phyloP scores from a whole-genome alignment of 2,888 invertebrate genomes.

The Caenorhabditis macrosperma region DNA sequence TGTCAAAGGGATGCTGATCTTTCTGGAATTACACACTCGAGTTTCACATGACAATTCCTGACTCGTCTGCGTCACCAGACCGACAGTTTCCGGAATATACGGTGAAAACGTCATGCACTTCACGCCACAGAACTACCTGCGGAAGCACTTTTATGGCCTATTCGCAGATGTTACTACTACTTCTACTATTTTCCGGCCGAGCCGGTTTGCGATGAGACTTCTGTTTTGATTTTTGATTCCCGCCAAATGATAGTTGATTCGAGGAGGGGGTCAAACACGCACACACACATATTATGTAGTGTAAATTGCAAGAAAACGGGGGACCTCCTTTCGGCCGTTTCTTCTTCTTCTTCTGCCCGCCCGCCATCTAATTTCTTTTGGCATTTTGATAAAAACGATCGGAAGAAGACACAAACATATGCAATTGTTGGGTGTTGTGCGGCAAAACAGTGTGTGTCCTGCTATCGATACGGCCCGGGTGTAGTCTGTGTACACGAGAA shows the following conservation, averaged over 20 bases:
- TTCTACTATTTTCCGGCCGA: not conserved
- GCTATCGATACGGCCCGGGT: constrained; percentile 11
- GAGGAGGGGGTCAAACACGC: not conserved
- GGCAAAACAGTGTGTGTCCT: constrained; percentile 25
- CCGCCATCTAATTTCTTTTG: constrained; percentile 16
- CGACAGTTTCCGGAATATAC: constrained; percentile 20
- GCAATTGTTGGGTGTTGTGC: not conserved
- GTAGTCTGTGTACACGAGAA: constrained; percentile 17
- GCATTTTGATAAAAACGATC: constrained; percentile 35
- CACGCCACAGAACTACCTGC: too few relatives aligned
- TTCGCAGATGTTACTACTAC: not conserved
- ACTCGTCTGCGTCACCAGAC: constrained; percentile 17
- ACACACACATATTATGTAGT: too few relatives aligned
- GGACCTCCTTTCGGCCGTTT: not conserved
- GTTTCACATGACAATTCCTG: constrained; percentile 1
- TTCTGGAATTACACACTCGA: not conserved
- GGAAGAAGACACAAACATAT: constrained; percentile 13
- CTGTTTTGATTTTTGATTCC: not conserved
- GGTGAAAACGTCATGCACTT: not conserved
- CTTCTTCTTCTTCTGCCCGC: not conserved
- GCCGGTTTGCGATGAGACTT: not conserved
- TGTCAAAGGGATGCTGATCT: constrained; percentile 34
- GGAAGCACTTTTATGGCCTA: not conserved
- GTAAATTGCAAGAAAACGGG: not conserved
- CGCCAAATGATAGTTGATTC: not conserved